Base-by-base conservation (phyloP, 2,888 invertebrate genomes). In the Phaonia tiefii region DNA sequence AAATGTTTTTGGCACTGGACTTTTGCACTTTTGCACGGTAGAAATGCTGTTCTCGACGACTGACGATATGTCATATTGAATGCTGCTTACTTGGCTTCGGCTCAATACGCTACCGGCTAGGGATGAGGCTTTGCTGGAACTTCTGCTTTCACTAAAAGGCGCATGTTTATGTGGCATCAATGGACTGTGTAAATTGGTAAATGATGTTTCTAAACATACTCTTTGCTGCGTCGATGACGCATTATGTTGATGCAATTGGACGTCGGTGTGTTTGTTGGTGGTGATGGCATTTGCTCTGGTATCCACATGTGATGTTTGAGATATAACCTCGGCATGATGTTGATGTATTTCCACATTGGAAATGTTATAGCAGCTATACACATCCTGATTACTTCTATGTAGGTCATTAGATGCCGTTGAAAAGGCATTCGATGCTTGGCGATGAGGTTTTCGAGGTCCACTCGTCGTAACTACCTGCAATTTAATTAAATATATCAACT, bases 361-460 rank as follows among this genome's bases (percentile, higher is more conserved):
- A 31, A 76, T 71, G 51, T 65, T 73, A 31, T 67, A 75, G 26
- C 70, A 83, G 75, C 78, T 81, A 39, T 51, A 70, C 25, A 80
- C 76, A 69, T 78, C 80, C 65, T 77, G 79, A 65, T 80, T 84
- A 82, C 81, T 81, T 7, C 75, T 67, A 10, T 75, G 67, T 26
- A 87, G 83, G 54, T 90, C 89, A 75, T 90, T 89, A 65, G 91
- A 90, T 67, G 88, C 84, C 26, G 89, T 91, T 67, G 91, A 90
- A 84, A 89, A 91, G 84, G 90, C 91, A 86, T 90, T 90, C 37
- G 90, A 89, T 80, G 90, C 88, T 87, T 87, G 91, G 67, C 95
- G 92, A 88, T 95, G 95, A 11, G 96, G 96, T 90, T 96, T 96
- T 80, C 94, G 93, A 83, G 96, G 96, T 65, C 96, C 96, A 89